These are phyloP conservation scores for Oncorhynchus nerka DNA, from an alignment of 2,113 vertebrate species.

Conservation along the genomic window DNA sequence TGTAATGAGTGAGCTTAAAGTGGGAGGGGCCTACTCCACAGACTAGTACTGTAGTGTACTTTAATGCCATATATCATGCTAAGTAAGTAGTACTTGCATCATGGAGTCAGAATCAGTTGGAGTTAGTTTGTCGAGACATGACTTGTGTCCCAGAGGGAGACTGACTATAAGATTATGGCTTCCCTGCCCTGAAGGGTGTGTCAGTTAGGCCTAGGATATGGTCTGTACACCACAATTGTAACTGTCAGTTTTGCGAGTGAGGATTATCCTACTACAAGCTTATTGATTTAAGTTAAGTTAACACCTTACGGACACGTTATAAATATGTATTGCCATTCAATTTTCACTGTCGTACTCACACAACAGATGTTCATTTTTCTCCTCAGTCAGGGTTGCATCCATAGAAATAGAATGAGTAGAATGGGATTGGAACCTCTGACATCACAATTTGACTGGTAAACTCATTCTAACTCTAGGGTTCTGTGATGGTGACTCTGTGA, in stretches of 20 bases:
- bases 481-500: too few species aligned
- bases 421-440: too few species aligned
- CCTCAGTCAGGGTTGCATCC: background rate
- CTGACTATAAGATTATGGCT: background rate
- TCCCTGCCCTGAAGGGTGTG: background rate
- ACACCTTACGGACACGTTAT: background rate
- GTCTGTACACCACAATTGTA: background rate
- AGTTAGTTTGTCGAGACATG: background rate
- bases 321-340: background rate
- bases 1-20: too few species aligned
- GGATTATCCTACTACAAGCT: background rate
- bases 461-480: background rate
- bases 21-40: too few species aligned
- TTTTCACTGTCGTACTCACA: background rate
- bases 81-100: background rate
- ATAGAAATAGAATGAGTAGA: too few species aligned
- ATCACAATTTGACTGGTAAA: too few species aligned
- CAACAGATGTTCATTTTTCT: background rate
- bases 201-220: background rate
- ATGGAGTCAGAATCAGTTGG: background rate
- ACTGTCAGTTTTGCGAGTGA: background rate
- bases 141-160: background rate
- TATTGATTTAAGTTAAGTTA: conserved; percentile 6
- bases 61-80: too few species aligned
- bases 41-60: too few species aligned